Evolutionary conservation across 2,113 vertebrate species (phyloP).

Genomic region (Pandion haliaetus): DNA sequence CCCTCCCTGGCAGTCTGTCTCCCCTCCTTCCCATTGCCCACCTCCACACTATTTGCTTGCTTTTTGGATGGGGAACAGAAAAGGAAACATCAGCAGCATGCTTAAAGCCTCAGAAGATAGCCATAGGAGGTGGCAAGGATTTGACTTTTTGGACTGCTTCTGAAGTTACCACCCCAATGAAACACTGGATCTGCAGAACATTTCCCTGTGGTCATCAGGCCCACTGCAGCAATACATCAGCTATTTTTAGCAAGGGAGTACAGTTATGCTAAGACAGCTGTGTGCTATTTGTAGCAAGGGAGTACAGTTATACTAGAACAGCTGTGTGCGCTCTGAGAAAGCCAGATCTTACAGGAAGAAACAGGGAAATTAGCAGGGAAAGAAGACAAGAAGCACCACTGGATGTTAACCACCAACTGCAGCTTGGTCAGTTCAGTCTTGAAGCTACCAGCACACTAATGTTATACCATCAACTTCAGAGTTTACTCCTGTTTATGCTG

Average conservation of each 20-base stretch:
- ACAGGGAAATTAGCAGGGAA: neutral
- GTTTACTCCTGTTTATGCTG: neutral
- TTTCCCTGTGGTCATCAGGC: neutral
- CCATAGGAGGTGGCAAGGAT: neutral
- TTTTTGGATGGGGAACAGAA: neutral
- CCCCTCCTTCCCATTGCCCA: rapidly evolving
- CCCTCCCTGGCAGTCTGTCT: neutral
- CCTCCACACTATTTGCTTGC: neutral
- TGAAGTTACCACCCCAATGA: neutral
- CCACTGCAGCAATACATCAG: neutral
- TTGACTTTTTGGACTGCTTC: neutral
- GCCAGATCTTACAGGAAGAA: no score
- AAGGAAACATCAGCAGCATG: neutral
- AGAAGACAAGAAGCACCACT: neutral
- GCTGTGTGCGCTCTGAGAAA: neutral
- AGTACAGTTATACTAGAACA: neutral
- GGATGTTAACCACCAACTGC: neutral
- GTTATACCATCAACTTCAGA: neutral
- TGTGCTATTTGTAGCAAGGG: neutral
- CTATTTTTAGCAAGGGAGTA: neutral
- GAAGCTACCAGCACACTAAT: neutral
- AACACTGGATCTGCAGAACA: neutral
- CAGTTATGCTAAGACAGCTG: neutral
- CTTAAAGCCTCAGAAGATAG: neutral
- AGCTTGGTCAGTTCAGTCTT: neutral